Percentiles rank a stretch among this genome's conserved stretches.
Conservation (phyloP, 1,140 invertebrate genomes). For the Magallana gigas region DNA sequence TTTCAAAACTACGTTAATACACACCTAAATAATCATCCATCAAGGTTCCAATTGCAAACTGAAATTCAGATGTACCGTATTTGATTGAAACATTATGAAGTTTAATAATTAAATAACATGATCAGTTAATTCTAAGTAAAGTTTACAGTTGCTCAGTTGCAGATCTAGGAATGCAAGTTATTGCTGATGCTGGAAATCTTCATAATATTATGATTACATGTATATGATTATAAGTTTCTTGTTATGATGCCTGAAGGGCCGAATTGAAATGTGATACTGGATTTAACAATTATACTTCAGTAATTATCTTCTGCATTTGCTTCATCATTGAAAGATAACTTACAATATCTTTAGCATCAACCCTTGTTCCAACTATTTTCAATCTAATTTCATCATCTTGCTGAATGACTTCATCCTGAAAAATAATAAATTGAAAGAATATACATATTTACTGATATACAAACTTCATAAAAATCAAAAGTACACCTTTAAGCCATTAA, state of each 20-base stretch:
- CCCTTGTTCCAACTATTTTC: constrained; percentile 98
- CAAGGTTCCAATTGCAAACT: constrained; percentile 98
- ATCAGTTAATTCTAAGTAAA: background rate
- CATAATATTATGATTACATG: no score
- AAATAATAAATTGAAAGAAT: constrained; percentile 57
- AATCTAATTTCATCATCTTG: constrained; percentile 97
- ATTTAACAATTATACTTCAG: no score
- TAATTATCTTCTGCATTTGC: no score
- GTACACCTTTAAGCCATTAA: no score
- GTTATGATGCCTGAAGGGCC: no score
- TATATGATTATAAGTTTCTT: no score
- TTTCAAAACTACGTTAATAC: background rate
- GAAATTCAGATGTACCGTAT: constrained; percentile 81
- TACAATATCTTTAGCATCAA: constrained; percentile 91
- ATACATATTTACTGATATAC: background rate
- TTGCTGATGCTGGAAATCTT: no score
- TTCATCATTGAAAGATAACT: constrained; percentile 54
- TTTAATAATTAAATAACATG: background rate
- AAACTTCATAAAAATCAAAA: no score
- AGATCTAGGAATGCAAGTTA: no score
- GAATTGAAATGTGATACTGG: no score
- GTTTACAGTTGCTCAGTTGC: no score
- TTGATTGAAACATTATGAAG: no score
- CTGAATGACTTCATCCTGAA: constrained; percentile 94
- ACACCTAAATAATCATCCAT: constrained; percentile 97